Base-by-base conservation (phyloP, 1,140 invertebrate genomes). In the Drosophila truncata region DNA sequence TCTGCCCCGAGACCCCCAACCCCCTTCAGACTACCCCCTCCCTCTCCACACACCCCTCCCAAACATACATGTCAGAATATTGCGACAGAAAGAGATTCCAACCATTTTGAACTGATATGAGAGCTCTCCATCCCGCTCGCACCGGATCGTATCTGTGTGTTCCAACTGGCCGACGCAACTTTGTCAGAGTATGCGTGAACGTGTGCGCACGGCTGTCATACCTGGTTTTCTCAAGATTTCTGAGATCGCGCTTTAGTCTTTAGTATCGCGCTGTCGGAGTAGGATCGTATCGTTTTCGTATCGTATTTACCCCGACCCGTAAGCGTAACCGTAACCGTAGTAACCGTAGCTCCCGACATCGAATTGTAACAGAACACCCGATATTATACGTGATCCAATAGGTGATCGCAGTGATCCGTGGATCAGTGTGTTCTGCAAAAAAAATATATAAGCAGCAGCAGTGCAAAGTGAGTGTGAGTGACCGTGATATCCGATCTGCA, bases 221-320 rank as follows among this genome's bases (percentile, higher is more conserved):
- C 82, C 47, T 76, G 80, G 72, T 66, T 63, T 82, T 44, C 27
- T 42, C 61, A 50, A 46, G 27, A 46, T 57, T 41, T 39, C 49
- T 27, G 52, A 50, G 67, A 71, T 72, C 70, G 33, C 46, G 67
- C 66, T 69, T 80, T 72, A 80, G 77, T 90, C 86, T 90, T 82
- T 90, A 72, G 78, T 82, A 90, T 79, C 81, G 90, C 85, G 82
- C 82, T 90, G 85, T 90, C 86, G 85, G 82, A 91, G 86, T 90
- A 90, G 85, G 85, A 91, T 90, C 85, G 85, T 85, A 91, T 90
- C 85, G 85, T 81, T 79, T 81, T 59, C 84, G 80, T 78, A 80
- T 87, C 84, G 73, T 59, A 77, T 82, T 70, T 67, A 18, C n/a
- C 25, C n/a, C 70, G 78, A 60, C 47, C 69, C 71, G 69, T 35